Percentiles rank a stretch among this genome's conserved stretches.
Evolutionary conservation across 2,888 invertebrate genomes (phyloP).

Genomic region (Agrilus cyanescens): DNA sequence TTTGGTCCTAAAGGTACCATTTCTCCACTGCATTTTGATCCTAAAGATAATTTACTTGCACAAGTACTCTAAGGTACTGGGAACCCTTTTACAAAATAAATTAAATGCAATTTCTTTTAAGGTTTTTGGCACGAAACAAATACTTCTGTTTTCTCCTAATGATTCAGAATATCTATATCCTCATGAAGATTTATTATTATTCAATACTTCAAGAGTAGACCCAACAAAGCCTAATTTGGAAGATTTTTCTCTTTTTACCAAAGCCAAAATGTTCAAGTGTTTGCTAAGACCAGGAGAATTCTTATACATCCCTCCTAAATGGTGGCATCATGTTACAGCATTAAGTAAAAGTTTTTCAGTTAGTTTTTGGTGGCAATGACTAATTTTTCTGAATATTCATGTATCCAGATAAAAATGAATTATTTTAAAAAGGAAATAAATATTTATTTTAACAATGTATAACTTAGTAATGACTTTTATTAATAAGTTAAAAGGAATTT

Average conservation of each 20-base stretch:
- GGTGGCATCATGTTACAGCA: slow-evolving; percentile 95
- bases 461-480: not conserved
- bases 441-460: too few relatives aligned
- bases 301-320: slow-evolving; percentile 86
- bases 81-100: not conserved
- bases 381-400: slow-evolving; percentile 9
- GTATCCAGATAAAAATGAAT: not conserved
- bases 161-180: slow-evolving; percentile 68
- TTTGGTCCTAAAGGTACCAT: slow-evolving; percentile 90
- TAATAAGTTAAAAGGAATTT: slow-evolving; percentile 26
- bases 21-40: slow-evolving; percentile 90
- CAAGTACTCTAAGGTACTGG: slow-evolving; percentile 42
- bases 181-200: slow-evolving; percentile 61
- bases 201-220: slow-evolving; percentile 87
- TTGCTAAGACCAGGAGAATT: slow-evolving; percentile 74
- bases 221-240: slow-evolving; percentile 62
- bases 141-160: slow-evolving; percentile 70
- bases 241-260: slow-evolving; percentile 57
- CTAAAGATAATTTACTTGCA: slow-evolving; percentile 81
- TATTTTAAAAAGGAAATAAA: not conserved
- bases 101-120: slow-evolving; percentile 25
- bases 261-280: slow-evolving; percentile 54
- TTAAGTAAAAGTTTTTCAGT: slow-evolving; percentile 86
- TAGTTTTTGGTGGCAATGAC: slow-evolving; percentile 91
- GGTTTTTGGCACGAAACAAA: slow-evolving; percentile 78